Base-by-base conservation (phyloP, 2,797 vertebrate species). In the Bradypodion ventrale region DNA sequence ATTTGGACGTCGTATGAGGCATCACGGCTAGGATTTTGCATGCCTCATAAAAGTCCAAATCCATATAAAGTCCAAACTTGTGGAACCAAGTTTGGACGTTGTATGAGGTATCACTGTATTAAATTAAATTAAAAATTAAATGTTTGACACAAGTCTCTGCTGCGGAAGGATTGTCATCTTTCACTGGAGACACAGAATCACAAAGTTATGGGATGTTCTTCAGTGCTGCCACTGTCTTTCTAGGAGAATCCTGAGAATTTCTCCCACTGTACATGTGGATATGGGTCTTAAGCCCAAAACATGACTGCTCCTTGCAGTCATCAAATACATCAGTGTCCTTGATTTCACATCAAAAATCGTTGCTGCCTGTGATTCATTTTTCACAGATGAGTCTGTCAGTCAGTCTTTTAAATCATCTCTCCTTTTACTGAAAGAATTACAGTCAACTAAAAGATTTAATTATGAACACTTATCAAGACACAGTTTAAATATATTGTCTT, bases 151-250 rank as follows among this genome's bases (percentile, higher is more conserved):
- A 21, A 60, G 52, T 76, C 85, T 2, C 85, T 83, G 65, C 79
- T 83, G 82, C 83, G 69, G 82, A 0, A 1, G 77, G 63, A 81
- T 75, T 85, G 86, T 70, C 75, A 52, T 44, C 66, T 85, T 83
- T 89, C 83, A 85, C 76, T 78, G 81, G 56, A 90, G 49, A 63
- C 66, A 72, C 44, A 74, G 85, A 83, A 86, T 85, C 82, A 89
- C 80, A 90, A 76, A 74, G 83, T 89, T 92, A 82, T 27, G 78
- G 82, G 80, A 72, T 87, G 85, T 78, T 90, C 87, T 83, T 82
- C 80, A 56, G 73, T 87, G 78, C 87, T 91, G 85, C 85, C 49
- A 68, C 37, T 70, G 49, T 88, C 87, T 91, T 83, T 78, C 80
- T 82, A 5, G 37, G 62, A 52, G 19, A 62, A 49, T 46, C 29